phyloP scores from a whole-genome alignment of 1,140 invertebrate genomes.

The Drosophila eugracilis region DNA sequence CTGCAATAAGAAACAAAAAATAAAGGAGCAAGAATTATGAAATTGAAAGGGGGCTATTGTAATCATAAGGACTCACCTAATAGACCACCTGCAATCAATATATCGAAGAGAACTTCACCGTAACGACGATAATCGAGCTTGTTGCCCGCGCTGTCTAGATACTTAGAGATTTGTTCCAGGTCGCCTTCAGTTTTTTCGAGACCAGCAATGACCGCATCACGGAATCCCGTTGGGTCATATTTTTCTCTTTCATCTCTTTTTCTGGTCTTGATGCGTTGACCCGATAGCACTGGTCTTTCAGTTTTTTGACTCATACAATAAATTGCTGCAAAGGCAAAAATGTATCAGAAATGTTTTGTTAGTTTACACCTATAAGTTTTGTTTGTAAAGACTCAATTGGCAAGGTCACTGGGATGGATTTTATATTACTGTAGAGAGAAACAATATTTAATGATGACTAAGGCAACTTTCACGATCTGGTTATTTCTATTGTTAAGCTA shows the following conservation, averaged over 20 bases:
- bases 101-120: constrained; percentile 98
- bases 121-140: constrained; percentile 99
- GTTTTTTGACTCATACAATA: constrained; percentile 99
- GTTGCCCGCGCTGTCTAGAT: constrained; percentile 95
- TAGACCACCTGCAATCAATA: constrained; percentile 98
- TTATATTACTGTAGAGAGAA: constrained; percentile 2
- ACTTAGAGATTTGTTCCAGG: constrained; percentile 96
- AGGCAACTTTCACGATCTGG: background rate
- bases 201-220: constrained; percentile 97
- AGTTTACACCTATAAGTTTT: constrained; percentile 4
- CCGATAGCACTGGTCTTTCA: constrained; percentile 99
- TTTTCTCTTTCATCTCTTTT: constrained; percentile 99
- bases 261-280: constrained; percentile 99
- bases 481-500: background rate
- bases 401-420: constrained; percentile 45
- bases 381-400: constrained; percentile 14
- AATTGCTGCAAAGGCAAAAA: constrained; percentile 89
- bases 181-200: constrained; percentile 96
- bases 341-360: constrained; percentile 33
- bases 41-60: fast-evolving
- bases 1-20: no score
- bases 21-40: no score
- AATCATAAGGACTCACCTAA: constrained; percentile 83
- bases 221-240: constrained; percentile 98
- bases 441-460: constrained; percentile 12